Conservation (phyloP, 2,888 invertebrate genomes). For the Philonicus albiceps region DNA sequence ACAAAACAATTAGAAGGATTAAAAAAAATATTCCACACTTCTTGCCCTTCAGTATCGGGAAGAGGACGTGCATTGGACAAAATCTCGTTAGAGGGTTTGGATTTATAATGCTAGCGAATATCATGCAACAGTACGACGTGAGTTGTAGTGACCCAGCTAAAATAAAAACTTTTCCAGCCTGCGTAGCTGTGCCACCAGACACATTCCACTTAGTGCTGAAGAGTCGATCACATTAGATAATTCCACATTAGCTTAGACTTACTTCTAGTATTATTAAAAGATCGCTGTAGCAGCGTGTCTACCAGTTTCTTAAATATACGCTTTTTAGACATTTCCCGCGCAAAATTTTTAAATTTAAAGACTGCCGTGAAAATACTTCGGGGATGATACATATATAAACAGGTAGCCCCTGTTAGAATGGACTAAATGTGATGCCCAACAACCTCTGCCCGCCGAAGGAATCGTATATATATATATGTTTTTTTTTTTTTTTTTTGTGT, state of each 20-base stretch:
- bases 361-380: not conserved
- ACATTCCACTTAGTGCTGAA: slow-evolving; percentile 70
- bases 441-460: slow-evolving; percentile 21
- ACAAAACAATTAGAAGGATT: slow-evolving; percentile 53
- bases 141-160: slow-evolving; percentile 65
- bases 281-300: not conserved
- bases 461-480: not conserved
- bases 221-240: slow-evolving; percentile 59
- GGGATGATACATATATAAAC: not conserved
- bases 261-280: slow-evolving; percentile 25
- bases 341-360: not conserved
- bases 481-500: slow-evolving; percentile 38
- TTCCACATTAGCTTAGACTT: not conserved
- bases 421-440: not conserved
- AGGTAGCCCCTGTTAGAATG: not conserved
- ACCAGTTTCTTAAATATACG: not conserved
- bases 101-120: slow-evolving; percentile 73
- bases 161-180: slow-evolving; percentile 70
- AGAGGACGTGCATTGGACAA: slow-evolving; percentile 81
- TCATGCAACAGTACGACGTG: slow-evolving; percentile 75
- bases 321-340: slow-evolving; percentile 9
- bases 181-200: slow-evolving; percentile 76
- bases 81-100: slow-evolving; percentile 77
- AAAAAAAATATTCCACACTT: slow-evolving; percentile 71
- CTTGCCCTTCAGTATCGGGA: slow-evolving; percentile 82